These are phyloP conservation scores for Pristionchus fissidentatus DNA, from an alignment of 2,888 invertebrate genomes.

Conservation along the genomic window DNA sequence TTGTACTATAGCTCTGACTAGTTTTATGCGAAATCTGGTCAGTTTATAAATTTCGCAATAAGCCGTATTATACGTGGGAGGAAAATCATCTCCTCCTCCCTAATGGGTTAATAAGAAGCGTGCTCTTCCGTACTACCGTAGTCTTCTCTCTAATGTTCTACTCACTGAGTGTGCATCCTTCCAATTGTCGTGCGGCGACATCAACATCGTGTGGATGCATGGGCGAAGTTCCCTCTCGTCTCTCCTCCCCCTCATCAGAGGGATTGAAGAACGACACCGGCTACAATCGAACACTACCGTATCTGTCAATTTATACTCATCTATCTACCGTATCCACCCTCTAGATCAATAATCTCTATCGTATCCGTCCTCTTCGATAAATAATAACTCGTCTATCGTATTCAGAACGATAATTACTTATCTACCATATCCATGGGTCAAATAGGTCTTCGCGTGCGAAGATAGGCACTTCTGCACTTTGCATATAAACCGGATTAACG, in stretches of 20 bases:
- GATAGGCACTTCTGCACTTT: too few relatives aligned
- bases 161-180: constrained; percentile 44
- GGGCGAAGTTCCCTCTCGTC: neutral
- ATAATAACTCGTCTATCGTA: neutral
- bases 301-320: neutral
- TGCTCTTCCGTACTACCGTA: neutral
- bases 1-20: too few relatives aligned
- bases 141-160: neutral
- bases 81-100: too few relatives aligned
- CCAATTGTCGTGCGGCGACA: constrained; percentile 31
- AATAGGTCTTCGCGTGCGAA: too few relatives aligned
- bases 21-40: too few relatives aligned
- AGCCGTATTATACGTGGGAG: too few relatives aligned
- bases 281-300: too few relatives aligned
- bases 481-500: too few relatives aligned
- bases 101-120: too few relatives aligned
- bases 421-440: too few relatives aligned
- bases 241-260: neutral
- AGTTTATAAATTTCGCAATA: too few relatives aligned
- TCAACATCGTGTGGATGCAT: constrained; percentile 36
- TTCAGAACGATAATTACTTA: neutral
- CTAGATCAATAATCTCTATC: neutral
- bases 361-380: neutral
- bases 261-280: constrained; percentile 46
- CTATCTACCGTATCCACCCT: neutral